Conservation (phyloP, 2,888 invertebrate species). For the Galerucella pusilla region DNA sequence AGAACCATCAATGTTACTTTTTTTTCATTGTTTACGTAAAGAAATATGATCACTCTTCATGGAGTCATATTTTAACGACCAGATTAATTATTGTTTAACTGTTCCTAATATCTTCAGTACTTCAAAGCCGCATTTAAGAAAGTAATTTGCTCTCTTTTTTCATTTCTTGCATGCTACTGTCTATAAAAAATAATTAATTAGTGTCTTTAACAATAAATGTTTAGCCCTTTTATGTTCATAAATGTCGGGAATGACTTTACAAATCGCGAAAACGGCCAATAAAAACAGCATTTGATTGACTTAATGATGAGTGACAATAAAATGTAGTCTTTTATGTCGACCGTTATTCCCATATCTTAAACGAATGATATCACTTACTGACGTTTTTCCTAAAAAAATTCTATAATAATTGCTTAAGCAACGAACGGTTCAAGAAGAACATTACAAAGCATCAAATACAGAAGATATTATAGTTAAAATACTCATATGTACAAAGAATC, state of each 20-base stretch:
- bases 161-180: neutral
- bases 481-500: no score
- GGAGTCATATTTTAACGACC: neutral
- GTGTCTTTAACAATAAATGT: neutral
- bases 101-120: neutral
- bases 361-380: neutral
- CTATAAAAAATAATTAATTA: slow-evolving; percentile 6
- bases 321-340: slow-evolving; percentile 5
- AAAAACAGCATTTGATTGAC: slow-evolving; percentile 1
- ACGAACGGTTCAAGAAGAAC: neutral
- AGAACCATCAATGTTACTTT: neutral
- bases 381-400: neutral
- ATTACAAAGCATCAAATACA: no score
- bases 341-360: neutral
- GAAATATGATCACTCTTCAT: neutral
- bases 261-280: neutral
- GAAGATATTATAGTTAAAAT: no score
- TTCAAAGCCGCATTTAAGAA: slow-evolving; percentile 1
- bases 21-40: neutral
- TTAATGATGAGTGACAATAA: neutral
- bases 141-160: neutral
- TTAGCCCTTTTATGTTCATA: slow-evolving; percentile 5
- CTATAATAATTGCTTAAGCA: neutral
- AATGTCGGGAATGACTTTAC: neutral
- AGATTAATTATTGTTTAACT: slow-evolving; percentile 6